Percentiles rank a stretch among this genome's conserved stretches.
These are phyloP conservation scores for Drosophila trapezifrons DNA, from an alignment of 1,140 invertebrate species.

Conservation along the genomic window DNA sequence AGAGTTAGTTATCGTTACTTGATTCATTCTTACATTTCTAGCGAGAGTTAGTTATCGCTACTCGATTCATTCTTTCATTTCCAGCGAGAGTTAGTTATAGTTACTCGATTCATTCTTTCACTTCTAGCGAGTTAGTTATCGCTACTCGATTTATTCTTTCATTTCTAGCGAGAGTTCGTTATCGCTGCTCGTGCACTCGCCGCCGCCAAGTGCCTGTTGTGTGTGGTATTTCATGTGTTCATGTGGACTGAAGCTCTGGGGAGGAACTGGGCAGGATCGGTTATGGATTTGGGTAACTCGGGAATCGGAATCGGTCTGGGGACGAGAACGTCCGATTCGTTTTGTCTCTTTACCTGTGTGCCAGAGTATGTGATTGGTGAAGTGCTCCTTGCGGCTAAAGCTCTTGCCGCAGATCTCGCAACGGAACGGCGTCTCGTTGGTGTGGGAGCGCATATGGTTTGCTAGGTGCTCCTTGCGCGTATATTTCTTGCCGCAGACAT, in stretches of 20 bases:
- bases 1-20: background rate
- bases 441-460: constrained; percentile 91
- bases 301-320: constrained; percentile 3
- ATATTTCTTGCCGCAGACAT: constrained; percentile 90
- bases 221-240: constrained; percentile 23
- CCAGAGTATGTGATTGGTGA: constrained; percentile 94
- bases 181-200: constrained; percentile 61
- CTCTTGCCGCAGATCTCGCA: constrained; percentile 94
- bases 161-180: constrained; percentile 48
- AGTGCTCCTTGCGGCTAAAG: constrained; percentile 93
- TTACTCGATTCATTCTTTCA: too few species aligned
- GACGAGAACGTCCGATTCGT: constrained; percentile 31
- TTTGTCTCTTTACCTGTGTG: constrained; percentile 87
- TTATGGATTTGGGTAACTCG: background rate
- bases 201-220: constrained; percentile 37
- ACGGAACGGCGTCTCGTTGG: constrained; percentile 91
- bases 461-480: constrained; percentile 93
- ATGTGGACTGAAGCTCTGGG: constrained; percentile 13
- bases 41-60: constrained; percentile 66
- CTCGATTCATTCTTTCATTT: background rate
- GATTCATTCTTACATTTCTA: background rate
- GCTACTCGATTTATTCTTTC: background rate
- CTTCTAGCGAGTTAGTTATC: background rate
- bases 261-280: constrained; percentile 9
- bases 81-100: background rate